Evolutionary conservation across 1,140 invertebrate genomes (phyloP), one percentile per base, ranked within the genome.

Genomic region (Magallana ariakensis): DNA sequence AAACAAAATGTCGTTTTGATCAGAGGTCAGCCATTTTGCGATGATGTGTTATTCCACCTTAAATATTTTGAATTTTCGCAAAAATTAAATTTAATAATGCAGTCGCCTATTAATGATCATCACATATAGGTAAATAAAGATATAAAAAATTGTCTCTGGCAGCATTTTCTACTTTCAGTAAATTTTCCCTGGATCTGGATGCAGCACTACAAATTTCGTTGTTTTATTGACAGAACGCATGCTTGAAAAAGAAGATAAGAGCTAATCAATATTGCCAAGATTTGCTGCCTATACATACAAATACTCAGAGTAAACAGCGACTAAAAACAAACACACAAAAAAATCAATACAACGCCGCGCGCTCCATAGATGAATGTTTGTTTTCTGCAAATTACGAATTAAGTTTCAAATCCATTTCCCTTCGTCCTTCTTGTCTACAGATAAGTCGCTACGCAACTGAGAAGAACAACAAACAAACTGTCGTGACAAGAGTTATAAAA

Each of bases 321-420:
- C 19, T 26, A 75, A 75, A 75, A 11, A 75, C 66, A 75, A 75
- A 75, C 66, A 75, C 66, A 75, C 66, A 75, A 10, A 8, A n/a
- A 26, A 75, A 75, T 75, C 66, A 75, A 75, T 75, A 75, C 10
- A 11, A 10, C 22, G 26, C 22, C 22, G 15, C 26, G 9, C 7
- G 11, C 10, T 75, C 66, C 22, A 5, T 2, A 10, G 22, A 75
- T 13, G 22, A 75, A 26, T 75, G 22, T 75, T 75, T 75, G 66
- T 75, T 75, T 75, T 75, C 22, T 33, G 26, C 66, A 75, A 75
- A 75, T 75, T 75, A 75, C 66, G 66, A 75, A 33, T 75, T 75
- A 75, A 75, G 66, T 75, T 75, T 75, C 22, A 75, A 75, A 75
- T 75, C 66, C 66, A 75, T 75, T 75, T 75, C 5, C 33, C 22